Conservation (phyloP, 2,797 vertebrate genomes). For the Channa striata region DNA sequence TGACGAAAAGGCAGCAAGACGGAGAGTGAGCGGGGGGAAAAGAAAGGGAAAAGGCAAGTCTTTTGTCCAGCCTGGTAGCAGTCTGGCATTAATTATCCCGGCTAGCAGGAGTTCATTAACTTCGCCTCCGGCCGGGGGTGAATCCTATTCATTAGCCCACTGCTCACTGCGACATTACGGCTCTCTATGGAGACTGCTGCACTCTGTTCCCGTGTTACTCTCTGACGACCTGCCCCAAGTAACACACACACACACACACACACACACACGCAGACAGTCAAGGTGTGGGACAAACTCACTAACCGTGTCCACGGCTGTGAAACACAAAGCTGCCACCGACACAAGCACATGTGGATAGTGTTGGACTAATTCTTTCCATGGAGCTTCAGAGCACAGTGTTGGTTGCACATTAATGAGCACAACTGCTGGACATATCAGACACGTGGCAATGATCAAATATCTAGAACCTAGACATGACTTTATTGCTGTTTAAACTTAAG, state of each 20-base stretch:
- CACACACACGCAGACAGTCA: constrained; percentile 32
- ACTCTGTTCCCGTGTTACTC: constrained; percentile 41
- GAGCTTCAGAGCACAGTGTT: background rate
- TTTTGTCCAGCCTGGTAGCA: constrained; percentile 62
- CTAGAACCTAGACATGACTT: no score
- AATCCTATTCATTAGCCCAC: constrained; percentile 76
- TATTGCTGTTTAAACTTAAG: no score
- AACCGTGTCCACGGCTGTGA: background rate
- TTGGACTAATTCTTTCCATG: background rate
- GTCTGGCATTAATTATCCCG: constrained; percentile 79
- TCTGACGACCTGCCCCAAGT: constrained; percentile 47
- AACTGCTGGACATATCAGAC: no score
- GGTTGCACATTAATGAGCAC: no score
- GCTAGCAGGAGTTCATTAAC: constrained; percentile 81
- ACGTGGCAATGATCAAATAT: no score
- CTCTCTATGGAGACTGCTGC: constrained; percentile 50
- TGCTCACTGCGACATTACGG: constrained; percentile 66
- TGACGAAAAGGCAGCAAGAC: constrained; percentile 47
- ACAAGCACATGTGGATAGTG: background rate
- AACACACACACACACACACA: constrained; percentile 32
- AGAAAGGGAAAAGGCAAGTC: constrained; percentile 36
- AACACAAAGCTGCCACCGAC: background rate
- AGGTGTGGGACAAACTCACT: constrained; percentile 7
- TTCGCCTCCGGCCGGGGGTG: constrained; percentile 67
- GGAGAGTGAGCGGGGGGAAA: background rate